These are phyloP conservation scores for Sitta carolinensis DNA, from an alignment of 2,797 vertebrate species.

Conservation along the genomic window DNA sequence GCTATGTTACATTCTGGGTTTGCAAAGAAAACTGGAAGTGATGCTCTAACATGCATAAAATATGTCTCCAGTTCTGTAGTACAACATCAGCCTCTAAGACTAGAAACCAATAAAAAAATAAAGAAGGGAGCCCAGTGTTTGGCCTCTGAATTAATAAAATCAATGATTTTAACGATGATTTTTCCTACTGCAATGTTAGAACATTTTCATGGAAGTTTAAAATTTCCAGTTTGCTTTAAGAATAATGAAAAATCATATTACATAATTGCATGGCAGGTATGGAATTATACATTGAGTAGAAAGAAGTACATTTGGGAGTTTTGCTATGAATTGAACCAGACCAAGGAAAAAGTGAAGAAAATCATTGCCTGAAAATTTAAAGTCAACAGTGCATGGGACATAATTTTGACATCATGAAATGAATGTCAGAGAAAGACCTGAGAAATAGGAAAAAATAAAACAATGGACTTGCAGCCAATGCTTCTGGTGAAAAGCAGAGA, in stretches of 20 bases:
- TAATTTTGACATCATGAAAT: background rate
- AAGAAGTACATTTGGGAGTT: background rate
- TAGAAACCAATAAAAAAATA: background rate
- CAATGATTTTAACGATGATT: no score
- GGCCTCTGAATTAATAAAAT: background rate
- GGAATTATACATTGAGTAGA: background rate
- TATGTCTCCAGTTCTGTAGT: background rate
- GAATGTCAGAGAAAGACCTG: background rate
- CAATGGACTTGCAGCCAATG: background rate
- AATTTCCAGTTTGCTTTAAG: background rate
- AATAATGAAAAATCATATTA: background rate
- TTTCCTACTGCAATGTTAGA: background rate
- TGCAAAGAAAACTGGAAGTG: background rate
- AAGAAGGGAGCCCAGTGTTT: background rate
- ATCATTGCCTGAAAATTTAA: background rate
- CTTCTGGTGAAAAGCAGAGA: background rate
- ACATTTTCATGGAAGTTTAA: background rate
- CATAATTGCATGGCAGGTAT: accelerated
- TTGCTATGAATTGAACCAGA: background rate
- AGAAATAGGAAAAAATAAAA: background rate
- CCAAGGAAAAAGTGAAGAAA: background rate
- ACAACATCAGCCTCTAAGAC: background rate
- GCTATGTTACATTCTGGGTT: background rate
- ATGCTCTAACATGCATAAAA: background rate
- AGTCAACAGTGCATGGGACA: background rate